Conservation (phyloP, 2,888 invertebrate species). For the Xanthorhoe spadicearia region DNA sequence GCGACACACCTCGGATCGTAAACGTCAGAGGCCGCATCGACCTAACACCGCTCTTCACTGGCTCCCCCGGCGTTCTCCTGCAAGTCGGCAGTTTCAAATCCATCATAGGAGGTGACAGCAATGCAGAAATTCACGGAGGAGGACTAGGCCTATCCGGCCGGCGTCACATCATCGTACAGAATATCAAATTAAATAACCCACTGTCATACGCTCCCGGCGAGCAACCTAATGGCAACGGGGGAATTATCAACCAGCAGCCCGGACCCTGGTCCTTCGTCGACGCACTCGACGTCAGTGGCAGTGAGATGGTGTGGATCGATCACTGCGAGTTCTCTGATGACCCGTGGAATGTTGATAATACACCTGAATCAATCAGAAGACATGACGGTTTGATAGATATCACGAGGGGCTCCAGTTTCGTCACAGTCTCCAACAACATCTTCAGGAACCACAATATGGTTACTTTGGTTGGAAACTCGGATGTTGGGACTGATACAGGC, state of each 20-base stretch:
- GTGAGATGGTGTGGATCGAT: constrained; percentile 27
- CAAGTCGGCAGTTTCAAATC: constrained; percentile 23
- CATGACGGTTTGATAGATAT: constrained; percentile 40
- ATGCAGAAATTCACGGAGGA: constrained; percentile 32
- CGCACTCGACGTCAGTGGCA: constrained; percentile 20
- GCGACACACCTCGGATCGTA: constrained; percentile 20
- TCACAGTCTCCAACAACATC: constrained; percentile 36
- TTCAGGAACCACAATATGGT: constrained; percentile 36
- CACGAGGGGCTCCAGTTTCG: constrained; percentile 24
- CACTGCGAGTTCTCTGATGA: constrained; percentile 39
- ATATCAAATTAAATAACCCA: constrained; percentile 27
- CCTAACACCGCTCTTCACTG: constrained; percentile 22
- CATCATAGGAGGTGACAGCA: constrained; percentile 23
- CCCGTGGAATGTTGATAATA: constrained; percentile 29
- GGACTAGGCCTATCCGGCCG: constrained; percentile 11
- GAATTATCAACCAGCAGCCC: constrained; percentile 11
- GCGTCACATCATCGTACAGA: constrained; percentile 22
- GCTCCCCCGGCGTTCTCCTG: constrained; percentile 27
- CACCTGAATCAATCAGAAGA: constrained; percentile 24
- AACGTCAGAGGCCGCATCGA: constrained; percentile 24
- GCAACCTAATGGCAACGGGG: constrained; percentile 29
- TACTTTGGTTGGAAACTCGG: constrained; percentile 30
- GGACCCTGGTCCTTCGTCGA: constrained; percentile 20
- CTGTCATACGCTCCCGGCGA: constrained; percentile 27
- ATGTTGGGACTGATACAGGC: constrained; percentile 8